Conservation (phyloP, 1,140 invertebrate species). For the Anoplophora glabripennis region DNA sequence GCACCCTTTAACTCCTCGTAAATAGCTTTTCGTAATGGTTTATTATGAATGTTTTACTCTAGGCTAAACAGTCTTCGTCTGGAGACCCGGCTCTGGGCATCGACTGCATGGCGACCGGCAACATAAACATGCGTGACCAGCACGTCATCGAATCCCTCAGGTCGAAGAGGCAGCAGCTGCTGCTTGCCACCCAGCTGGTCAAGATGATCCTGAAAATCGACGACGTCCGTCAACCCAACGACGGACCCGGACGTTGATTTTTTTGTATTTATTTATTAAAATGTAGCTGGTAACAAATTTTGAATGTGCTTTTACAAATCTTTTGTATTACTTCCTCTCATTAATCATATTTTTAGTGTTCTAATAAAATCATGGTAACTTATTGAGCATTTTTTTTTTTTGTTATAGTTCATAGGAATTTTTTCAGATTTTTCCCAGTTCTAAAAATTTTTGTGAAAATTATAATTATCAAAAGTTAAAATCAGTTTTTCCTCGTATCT, state of each 20-base stretch:
- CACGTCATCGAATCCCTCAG: conserved; percentile 96
- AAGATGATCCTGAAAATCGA: conserved; percentile 99
- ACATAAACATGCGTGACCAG: conserved; percentile 92
- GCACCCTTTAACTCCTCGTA: no score
- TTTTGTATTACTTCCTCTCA: no score
- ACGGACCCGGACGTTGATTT: conserved; percentile 41
- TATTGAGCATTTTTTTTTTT: no score
- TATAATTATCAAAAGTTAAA: no score
- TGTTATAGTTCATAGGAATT: no score
- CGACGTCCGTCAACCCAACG: conserved; percentile 83
- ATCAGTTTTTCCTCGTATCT: no score
- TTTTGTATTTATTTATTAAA: background rate
- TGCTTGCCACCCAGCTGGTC: conserved; percentile 94
- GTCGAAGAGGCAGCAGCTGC: conserved; percentile 96
- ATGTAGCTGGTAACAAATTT: no score
- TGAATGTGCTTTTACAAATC: no score
- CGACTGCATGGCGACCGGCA: conserved; percentile 89
- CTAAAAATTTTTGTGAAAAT: no score
- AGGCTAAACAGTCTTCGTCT: conserved; percentile 72
- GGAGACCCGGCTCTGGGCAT: conserved; percentile 89
- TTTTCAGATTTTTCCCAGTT: no score
- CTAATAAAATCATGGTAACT: no score
- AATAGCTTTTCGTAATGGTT: background rate
- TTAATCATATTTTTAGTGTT: no score
- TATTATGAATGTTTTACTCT: conserved; percentile 15